These are phyloP conservation scores for Radopholus similis DNA, from an alignment of 1,140 invertebrate species.

Conservation along the genomic window DNA sequence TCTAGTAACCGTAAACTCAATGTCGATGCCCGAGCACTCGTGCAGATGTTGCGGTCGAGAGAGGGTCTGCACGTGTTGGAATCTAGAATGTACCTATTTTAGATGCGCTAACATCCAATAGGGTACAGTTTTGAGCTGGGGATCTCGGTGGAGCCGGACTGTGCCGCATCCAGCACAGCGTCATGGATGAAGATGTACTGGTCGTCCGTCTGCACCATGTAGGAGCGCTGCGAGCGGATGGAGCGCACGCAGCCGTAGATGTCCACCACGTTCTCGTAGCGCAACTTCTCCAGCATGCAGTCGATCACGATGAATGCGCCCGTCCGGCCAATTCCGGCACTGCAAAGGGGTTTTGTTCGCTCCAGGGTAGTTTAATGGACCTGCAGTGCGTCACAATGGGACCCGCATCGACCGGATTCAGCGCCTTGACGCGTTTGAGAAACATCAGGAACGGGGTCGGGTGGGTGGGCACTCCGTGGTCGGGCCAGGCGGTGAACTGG, in stretches of 20 bases:
- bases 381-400: constrained; percentile 91
- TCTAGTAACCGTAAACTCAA: constrained; percentile 80
- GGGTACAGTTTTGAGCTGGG: constrained; percentile 80
- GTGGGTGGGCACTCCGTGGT: constrained; percentile 96
- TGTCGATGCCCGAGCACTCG: constrained; percentile 77
- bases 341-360: constrained; percentile 59
- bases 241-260: constrained; percentile 98
- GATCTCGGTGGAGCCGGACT: constrained; percentile 89
- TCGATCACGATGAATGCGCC: constrained; percentile 98
- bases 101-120: neutral
- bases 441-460: constrained; percentile 97
- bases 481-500: constrained; percentile 98
- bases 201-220: constrained; percentile 94
- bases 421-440: constrained; percentile 79
- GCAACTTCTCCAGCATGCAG: constrained; percentile 86
- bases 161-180: constrained; percentile 86
- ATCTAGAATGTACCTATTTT: neutral
- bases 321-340: constrained; percentile 91
- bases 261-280: constrained; percentile 92
- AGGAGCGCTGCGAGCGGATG: constrained; percentile 88
- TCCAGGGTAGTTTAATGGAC: constrained; percentile 30
- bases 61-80: constrained; percentile 83
- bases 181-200: constrained; percentile 99
- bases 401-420: constrained; percentile 82
- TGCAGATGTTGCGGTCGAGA: constrained; percentile 69